Evolutionary conservation across 2,797 vertebrate species (phyloP).

Genomic region (Mus caroli): DNA sequence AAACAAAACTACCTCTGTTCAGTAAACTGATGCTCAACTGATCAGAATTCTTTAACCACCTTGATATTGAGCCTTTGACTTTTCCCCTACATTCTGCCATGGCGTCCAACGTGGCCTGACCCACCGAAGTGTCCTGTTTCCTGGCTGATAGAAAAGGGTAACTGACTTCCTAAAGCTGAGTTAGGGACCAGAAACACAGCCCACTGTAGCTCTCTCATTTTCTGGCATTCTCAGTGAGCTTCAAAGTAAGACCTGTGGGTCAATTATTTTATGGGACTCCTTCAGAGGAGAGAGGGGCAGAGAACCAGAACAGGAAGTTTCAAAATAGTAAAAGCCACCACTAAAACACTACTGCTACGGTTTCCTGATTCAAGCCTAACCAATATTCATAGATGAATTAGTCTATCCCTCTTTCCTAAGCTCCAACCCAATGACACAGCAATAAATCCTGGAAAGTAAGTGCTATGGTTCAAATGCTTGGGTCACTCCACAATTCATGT

Average conservation of each 20-base stretch:
- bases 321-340: slow-evolving; percentile 66
- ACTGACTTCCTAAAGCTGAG: background rate
- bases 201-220: background rate
- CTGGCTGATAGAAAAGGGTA: background rate
- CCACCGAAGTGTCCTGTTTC: background rate
- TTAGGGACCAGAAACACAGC: background rate
- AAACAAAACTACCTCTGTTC: slow-evolving; percentile 52
- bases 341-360: slow-evolving; percentile 7
- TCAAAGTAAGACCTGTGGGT: slow-evolving; percentile 52
- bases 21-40: slow-evolving; percentile 1
- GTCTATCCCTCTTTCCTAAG: background rate
- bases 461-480: background rate
- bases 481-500: background rate
- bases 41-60: background rate
- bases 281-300: slow-evolving; percentile 12
- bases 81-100: background rate
- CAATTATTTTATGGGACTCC: slow-evolving; percentile 30
- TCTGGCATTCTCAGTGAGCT: slow-evolving; percentile 46
- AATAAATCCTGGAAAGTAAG: background rate
- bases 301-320: slow-evolving; percentile 68
- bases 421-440: background rate
- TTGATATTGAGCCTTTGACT: background rate
- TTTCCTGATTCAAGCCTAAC: slow-evolving; percentile 42
- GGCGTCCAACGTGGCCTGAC: background rate
- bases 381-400: slow-evolving; percentile 15